Conservation (phyloP, 2,888 invertebrate species). For the Petrolisthes cinctipes region DNA sequence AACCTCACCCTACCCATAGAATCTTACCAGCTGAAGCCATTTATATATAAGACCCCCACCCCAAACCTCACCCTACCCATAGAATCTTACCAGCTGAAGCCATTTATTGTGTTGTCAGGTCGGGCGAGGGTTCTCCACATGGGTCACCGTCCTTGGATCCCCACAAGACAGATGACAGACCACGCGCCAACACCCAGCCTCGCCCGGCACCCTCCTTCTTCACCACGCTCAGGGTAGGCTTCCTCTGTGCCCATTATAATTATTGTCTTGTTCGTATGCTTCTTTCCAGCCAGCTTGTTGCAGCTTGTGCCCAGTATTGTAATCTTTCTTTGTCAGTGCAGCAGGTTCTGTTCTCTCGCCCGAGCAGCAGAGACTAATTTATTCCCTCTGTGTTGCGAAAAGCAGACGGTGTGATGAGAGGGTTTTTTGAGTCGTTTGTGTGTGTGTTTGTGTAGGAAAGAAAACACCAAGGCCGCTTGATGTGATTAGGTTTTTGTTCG, state of each 20-base stretch:
- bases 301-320: background rate
- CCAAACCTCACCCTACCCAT: background rate
- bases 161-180: constrained; percentile 18
- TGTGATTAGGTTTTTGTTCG: background rate
- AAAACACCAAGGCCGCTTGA: background rate
- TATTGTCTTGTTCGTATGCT: background rate
- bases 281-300: no score
- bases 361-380: no score
- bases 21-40: background rate
- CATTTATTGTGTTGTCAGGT: constrained; percentile 14
- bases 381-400: no score
- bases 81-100: background rate
- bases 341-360: background rate
- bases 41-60: background rate
- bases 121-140: constrained; percentile 20
- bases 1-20: background rate
- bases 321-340: background rate
- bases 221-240: constrained; percentile 38
- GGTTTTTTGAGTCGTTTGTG: background rate
- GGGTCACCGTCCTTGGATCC: constrained; percentile 37
- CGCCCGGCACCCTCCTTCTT: constrained; percentile 37
- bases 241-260: background rate
- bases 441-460: background rate
- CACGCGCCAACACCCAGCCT: constrained; percentile 27
- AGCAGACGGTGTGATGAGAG: no score